Base-by-base conservation (phyloP, 2,888 invertebrate genomes). In the Dendrolimus pini region DNA sequence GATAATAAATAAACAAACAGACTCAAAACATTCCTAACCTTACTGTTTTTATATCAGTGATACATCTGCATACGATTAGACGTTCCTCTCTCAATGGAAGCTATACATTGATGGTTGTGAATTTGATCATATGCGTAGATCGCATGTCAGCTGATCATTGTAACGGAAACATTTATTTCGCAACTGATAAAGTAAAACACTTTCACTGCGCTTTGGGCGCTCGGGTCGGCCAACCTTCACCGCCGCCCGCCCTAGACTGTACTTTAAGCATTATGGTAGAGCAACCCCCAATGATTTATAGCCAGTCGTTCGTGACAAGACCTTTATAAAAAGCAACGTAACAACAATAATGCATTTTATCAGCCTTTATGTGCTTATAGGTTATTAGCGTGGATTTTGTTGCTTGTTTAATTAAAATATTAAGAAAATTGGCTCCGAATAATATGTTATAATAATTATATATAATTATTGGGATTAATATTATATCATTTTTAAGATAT, bases 181-280 rank as follows among this genome's bases (percentile, higher is more conserved):
- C 62, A 64, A 66, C 66, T 69, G 65, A 73, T 57, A 68, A 69
- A 66, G 62, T 57, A 61, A 59, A 64, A 70, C 76, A 75, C 47
- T 47, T 47, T 47, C 47, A 12, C 47, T 10, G 47, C 47, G 47
- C 54, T 54, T 30, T 30, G 30, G 6, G 30, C 60, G 63, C 57
- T 62, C 62, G 65, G 66, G 60, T 68, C 62, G 80, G 76, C 69
- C 80, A 72, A 68, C 62, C 64, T 67, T 65, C 62, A 65, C 63
- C 77, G 85, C 74, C 80, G 82, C 86, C 83, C 83, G 79, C 82
- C 78, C 81, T 64, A 62, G 66, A 88, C 88, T 86, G 82, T 64
- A 70, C 72, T 68, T 62, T 58, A 60, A 66, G 63, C 66, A 70
- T 73, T 71, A 72, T 65, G 65, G 70, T 66, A 67, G 71, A 67